A percentile compares a stretch with the other conserved stretches of the same genome.
phyloP scores from a whole-genome alignment of 1,140 invertebrate genomes.

The Drosophila pallidifrons region DNA sequence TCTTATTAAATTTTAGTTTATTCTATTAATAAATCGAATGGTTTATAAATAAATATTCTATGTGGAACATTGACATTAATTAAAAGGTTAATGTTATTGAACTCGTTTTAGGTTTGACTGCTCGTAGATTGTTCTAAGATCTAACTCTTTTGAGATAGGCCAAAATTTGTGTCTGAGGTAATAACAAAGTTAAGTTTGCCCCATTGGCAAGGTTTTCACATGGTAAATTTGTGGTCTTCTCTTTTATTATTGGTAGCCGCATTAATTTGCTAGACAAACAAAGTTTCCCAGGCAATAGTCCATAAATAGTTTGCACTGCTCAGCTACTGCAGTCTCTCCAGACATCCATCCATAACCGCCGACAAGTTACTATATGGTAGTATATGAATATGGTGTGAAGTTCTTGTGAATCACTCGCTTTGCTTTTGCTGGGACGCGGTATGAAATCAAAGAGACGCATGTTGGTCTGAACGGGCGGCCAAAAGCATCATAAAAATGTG shows the following conservation, averaged over 20 bases:
- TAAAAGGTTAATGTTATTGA: not conserved
- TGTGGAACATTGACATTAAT: not conserved
- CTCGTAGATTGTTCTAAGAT: not conserved
- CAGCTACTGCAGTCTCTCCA: conserved; percentile 60
- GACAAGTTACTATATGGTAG: not conserved
- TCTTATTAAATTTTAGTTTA: no score
- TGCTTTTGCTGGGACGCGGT: not conserved
- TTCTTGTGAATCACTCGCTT: conserved; percentile 73
- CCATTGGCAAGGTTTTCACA: conserved; percentile 4
- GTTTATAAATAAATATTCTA: not conserved
- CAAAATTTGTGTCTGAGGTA: not conserved
- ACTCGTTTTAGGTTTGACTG: not conserved
- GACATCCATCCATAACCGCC: not conserved
- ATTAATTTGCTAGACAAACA: conserved; percentile 77
- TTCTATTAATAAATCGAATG: not conserved
- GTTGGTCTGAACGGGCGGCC: conserved; percentile 32
- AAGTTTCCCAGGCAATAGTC: conserved; percentile 45
- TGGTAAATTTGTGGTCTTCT: conserved; percentile 23
- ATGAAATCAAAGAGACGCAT: conserved; percentile 4
- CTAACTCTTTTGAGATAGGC: conserved; percentile 3
- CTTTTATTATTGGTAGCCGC: conserved; percentile 54
- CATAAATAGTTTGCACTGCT: conserved; percentile 75
- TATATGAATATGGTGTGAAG: conserved; percentile 57
- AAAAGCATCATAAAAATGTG: conserved; percentile 73
- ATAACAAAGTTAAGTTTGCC: conserved; percentile 5